Evolutionary conservation across 92 coral and sea anemone genomes (phyloP).

Genomic region (Micromussa lordhowensis): DNA sequence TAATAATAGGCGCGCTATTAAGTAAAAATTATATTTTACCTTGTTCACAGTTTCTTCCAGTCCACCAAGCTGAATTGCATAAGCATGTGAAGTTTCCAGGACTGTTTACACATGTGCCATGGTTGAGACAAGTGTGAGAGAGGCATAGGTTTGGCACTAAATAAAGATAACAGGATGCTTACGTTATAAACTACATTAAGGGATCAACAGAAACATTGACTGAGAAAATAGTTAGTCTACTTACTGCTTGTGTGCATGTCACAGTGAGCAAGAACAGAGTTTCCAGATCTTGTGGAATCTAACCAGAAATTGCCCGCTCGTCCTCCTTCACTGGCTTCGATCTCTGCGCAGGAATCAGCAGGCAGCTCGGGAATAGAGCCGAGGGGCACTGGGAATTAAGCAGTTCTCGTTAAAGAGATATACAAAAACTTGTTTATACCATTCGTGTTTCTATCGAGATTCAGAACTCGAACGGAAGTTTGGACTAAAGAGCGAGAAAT

Average conservation of each 20-base stretch:
- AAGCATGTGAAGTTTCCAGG: not conserved
- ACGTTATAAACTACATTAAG: too few species aligned
- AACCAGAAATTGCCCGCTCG: slow-evolving; percentile 9
- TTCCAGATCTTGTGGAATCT: not conserved
- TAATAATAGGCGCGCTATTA: too few species aligned
- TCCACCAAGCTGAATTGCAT: not conserved
- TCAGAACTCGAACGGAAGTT: too few species aligned
- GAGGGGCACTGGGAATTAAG: slow-evolving; percentile 11
- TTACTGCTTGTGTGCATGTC: slow-evolving; percentile 21
- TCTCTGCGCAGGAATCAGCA: slow-evolving; percentile 26
- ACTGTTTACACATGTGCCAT: not conserved
- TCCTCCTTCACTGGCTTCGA: slow-evolving; percentile 15
- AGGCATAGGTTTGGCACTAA: not conserved
- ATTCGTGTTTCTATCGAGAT: too few species aligned
- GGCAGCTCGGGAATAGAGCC: slow-evolving; percentile 34
- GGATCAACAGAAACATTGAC: not conserved
- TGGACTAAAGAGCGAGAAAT: too few species aligned
- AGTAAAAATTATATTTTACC: not conserved
- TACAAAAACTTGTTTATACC: too few species aligned
- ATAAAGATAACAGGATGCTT: not conserved
- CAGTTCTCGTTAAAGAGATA: too few species aligned
- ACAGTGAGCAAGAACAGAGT: not conserved
- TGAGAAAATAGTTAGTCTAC: not conserved
- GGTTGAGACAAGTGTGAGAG: not conserved
- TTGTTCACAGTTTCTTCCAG: not conserved